Conservation (phyloP, 2,888 invertebrate species). For the Periphyllus acericola region DNA sequence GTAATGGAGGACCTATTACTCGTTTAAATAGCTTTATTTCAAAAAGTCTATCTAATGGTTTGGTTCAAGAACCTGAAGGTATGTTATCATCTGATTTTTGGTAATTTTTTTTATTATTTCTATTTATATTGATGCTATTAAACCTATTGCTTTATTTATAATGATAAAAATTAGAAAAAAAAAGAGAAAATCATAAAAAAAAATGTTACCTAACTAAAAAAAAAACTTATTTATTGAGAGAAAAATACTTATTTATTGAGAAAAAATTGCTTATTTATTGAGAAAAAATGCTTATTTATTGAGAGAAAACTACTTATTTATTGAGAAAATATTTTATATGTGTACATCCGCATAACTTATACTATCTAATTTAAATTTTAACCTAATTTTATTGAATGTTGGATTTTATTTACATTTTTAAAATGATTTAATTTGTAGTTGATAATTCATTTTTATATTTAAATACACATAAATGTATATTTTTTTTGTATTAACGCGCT, state of each 20-base stretch:
- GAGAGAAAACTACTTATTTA: slow-evolving; percentile 39
- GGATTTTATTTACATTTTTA: slow-evolving; percentile 48
- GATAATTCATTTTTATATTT: slow-evolving; percentile 11
- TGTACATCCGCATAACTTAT: slow-evolving; percentile 1
- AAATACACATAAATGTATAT: neutral
- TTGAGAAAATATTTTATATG: slow-evolving; percentile 44
- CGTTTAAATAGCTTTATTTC: slow-evolving; percentile 79
- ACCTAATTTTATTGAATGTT: slow-evolving; percentile 55
- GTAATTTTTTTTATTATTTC: slow-evolving; percentile 67
- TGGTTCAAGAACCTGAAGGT: slow-evolving; percentile 77
- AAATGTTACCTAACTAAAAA: neutral
- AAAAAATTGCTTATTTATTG: neutral
- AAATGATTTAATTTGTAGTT: slow-evolving; percentile 41
- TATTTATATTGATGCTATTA: slow-evolving; percentile 12
- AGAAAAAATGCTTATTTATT: slow-evolving; percentile 41
- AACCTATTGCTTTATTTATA: slow-evolving; percentile 17
- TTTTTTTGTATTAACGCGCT: slow-evolving; percentile 36
- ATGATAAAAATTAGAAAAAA: slow-evolving; percentile 17
- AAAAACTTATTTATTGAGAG: slow-evolving; percentile 13
- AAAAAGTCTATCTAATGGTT: slow-evolving; percentile 74
- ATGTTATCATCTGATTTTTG: slow-evolving; percentile 74
- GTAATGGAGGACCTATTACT: slow-evolving; percentile 80
- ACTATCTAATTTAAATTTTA: slow-evolving; percentile 18
- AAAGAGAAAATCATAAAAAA: neutral
- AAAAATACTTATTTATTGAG: slow-evolving; percentile 13